phyloP scores from a whole-genome alignment of 2,113 vertebrate species.

The Pardalotus punctatus region DNA sequence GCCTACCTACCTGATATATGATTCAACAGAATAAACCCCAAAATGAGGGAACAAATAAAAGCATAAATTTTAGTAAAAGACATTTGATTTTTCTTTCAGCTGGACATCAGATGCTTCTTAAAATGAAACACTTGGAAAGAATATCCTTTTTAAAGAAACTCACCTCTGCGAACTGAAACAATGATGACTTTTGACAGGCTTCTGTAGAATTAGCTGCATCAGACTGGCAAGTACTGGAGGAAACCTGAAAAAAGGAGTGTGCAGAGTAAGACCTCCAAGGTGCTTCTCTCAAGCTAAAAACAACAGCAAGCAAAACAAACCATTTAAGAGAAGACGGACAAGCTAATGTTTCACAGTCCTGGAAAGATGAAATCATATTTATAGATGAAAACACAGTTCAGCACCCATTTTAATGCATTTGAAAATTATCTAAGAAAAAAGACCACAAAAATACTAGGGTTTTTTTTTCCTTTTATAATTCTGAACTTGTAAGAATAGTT shows the following conservation, averaged over 20 bases:
- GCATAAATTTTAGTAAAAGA: not conserved
- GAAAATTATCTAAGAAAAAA: not conserved
- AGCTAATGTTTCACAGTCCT: not conserved
- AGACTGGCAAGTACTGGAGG: conserved; percentile 77
- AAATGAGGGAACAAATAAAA: not conserved
- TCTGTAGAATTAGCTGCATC: conserved; percentile 78
- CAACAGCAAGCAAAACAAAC: not conserved
- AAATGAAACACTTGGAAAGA: not conserved
- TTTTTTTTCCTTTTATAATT: not conserved
- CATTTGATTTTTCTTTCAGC: not conserved
- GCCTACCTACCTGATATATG: not conserved
- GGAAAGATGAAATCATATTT: not conserved
- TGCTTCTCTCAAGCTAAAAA: not conserved
- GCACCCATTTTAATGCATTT: not conserved
- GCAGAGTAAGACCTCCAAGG: not conserved
- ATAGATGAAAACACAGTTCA: not conserved
- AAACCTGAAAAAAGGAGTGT: conserved; percentile 69
- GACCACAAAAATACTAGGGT: not conserved
- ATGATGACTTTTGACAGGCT: conserved; percentile 78
- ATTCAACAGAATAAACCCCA: not conserved
- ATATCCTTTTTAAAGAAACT: not conserved
- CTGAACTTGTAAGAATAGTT: not conserved
- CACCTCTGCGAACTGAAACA: conserved; percentile 89
- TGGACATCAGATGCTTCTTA: not conserved
- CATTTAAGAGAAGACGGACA: not conserved